A percentile compares a stretch with the other conserved stretches of the same genome.
phyloP scores from a whole-genome alignment of 1,140 invertebrate species.

The Drosophila repleta region DNA sequence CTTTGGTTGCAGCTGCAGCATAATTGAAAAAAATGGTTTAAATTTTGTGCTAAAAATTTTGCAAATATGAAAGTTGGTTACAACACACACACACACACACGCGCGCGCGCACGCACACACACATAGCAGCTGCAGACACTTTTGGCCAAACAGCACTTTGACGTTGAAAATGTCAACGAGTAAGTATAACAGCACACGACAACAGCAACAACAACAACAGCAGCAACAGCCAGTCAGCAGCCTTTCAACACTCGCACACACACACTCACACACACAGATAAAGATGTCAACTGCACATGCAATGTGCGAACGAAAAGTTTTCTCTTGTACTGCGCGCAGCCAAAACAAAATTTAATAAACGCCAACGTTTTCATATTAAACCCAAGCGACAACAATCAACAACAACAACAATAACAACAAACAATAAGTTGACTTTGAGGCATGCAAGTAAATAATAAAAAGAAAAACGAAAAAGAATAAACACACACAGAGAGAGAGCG shows the following conservation, averaged over 20 bases:
- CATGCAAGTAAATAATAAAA: slow-evolving; percentile 23
- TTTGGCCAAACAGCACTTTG: slow-evolving; percentile 49
- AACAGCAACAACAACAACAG: slow-evolving; percentile 14
- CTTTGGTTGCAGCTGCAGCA: slow-evolving; percentile 31
- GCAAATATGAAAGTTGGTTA: slow-evolving; percentile 43
- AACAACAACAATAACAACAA: slow-evolving; percentile 42
- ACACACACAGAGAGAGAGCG: too few relatives aligned
- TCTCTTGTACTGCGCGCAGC: slow-evolving; percentile 44
- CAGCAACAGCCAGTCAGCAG: slow-evolving; percentile 37
- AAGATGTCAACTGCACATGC: slow-evolving; percentile 80
- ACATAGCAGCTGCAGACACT: slow-evolving; percentile 38
- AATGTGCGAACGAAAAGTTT: slow-evolving; percentile 62
- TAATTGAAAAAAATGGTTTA: slow-evolving; percentile 45
- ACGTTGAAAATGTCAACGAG: slow-evolving; percentile 64
- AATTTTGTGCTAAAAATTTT: slow-evolving; percentile 39
- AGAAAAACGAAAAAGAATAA: slow-evolving; percentile 39
- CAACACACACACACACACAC: background rate
- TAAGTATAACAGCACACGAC: slow-evolving; percentile 18
- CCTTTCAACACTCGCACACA: slow-evolving; percentile 25
- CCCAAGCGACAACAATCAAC: slow-evolving; percentile 54
- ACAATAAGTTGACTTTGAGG: slow-evolving; percentile 66
- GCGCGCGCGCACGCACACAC: slow-evolving; percentile 1
- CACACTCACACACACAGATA: slow-evolving; percentile 40
- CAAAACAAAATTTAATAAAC: slow-evolving; percentile 78
- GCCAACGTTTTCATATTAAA: slow-evolving; percentile 72